Conservation (phyloP, 2,113 vertebrate genomes). For the Anthoscopus minutus region DNA sequence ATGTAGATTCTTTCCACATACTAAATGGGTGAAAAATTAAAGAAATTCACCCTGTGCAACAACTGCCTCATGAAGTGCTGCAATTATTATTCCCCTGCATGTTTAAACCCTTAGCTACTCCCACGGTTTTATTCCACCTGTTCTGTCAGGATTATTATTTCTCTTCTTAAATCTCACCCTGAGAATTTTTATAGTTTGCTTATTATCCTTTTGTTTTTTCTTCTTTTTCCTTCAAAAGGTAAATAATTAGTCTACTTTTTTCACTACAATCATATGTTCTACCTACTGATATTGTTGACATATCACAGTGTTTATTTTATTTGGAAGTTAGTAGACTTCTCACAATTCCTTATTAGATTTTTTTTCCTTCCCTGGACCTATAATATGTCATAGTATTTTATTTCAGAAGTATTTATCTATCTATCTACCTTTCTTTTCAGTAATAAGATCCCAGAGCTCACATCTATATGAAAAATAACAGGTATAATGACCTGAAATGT, state of each 20-base stretch:
- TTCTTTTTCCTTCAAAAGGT: not conserved
- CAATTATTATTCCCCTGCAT: not conserved
- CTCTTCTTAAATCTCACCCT: not conserved
- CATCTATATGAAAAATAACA: not conserved
- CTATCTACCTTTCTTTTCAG: not conserved
- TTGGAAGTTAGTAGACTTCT: not conserved
- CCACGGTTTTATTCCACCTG: not conserved
- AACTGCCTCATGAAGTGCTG: not conserved
- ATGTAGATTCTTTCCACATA: not conserved
- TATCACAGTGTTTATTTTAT: not conserved
- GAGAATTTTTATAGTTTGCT: not conserved
- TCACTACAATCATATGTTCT: not conserved
- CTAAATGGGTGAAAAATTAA: not conserved
- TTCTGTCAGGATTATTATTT: not conserved
- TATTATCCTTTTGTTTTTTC: not conserved
- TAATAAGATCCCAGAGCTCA: constrained; percentile 3
- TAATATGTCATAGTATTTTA: not conserved
- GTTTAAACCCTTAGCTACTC: not conserved
- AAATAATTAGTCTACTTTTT: not conserved
- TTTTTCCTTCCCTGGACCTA: not conserved
- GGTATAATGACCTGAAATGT: not conserved
- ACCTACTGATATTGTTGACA: not conserved
- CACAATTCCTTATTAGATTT: not conserved
- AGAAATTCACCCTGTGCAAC: not conserved
- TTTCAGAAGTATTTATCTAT: not conserved